Evolutionary conservation across 2,797 vertebrate species (phyloP).

Genomic region (Acomys russatus): DNA sequence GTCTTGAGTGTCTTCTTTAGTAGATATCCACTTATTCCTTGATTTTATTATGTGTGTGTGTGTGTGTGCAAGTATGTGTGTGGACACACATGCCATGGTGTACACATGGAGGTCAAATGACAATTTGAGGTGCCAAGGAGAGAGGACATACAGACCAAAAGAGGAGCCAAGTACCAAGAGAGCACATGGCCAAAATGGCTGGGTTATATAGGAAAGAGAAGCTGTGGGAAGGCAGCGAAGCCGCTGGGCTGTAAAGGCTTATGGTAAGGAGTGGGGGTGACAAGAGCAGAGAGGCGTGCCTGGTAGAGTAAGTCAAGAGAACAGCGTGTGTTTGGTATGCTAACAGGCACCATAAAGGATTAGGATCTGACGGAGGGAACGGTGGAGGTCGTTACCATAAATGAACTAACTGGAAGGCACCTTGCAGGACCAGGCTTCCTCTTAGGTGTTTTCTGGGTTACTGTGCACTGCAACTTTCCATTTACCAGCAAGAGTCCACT

Average conservation of each 20-base stretch:
- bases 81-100: neutral
- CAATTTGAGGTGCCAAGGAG: neutral
- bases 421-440: neutral
- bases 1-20: neutral
- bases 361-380: neutral
- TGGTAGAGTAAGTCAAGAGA: neutral
- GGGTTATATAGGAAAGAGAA: neutral
- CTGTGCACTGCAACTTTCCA: neutral
- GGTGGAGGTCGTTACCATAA: neutral
- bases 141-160: fast-evolving
- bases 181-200: too few species aligned
- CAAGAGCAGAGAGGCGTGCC: neutral
- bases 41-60: neutral
- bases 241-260: neutral
- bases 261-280: neutral
- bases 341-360: neutral
- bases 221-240: neutral
- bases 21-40: neutral
- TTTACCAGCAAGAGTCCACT: neutral
- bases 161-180: neutral
- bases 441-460: neutral
- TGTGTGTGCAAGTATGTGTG: neutral
- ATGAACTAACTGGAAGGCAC: neutral
- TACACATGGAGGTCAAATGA: neutral
- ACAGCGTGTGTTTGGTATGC: neutral